Base-by-base conservation (phyloP, 2,797 vertebrate genomes). In the Pyrocephalus nanus region DNA sequence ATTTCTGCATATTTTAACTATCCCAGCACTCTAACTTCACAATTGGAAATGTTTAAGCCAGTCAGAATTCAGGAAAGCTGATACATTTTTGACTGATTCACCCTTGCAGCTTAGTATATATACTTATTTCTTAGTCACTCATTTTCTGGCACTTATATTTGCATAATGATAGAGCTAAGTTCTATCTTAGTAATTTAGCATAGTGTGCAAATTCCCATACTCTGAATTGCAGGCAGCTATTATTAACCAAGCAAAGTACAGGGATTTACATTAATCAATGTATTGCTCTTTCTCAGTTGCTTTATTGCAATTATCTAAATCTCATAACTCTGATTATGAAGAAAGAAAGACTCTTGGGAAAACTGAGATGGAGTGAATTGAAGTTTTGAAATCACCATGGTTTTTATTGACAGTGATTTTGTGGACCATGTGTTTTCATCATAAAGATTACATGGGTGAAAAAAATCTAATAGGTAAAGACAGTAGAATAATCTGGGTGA, bases 111-210 rank as follows among this genome's bases (percentile, higher is more conserved):
- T 86, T 43, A 61, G 11, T 71, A n/a, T 17, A 5, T 43, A 30
- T 71, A n/a, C 32, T 88, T 77, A 71, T 71, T 60, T 88, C 42
- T 82, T 43, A 70, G 55, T 55, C 53, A 73, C 6, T 70, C n/a
- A 26, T 60, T 87, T 76, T 78, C 80, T 87, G 91, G 29, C 43
- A 73, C 40, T 76, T 79, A 13, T 27, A 62, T 91, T 94, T 91
- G 32, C 64, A 80, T 85, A 89, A 77, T 43, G 25, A 61, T 32
- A 67, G 25, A 29, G 71, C 9, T 42, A 42, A 85, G 29, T 40
- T 92, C 23, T 78, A 26, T 58, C 43, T 71, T 34, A 65, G 55
- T 30, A 76, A 71, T 75, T 79, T 51, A 43, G 7, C 10, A 43
- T 12, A 83, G 18, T n/a, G 71, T 62, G 72, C 22, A 80, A 79